Base-by-base conservation (phyloP, 2,113 vertebrate genomes). In the Pomatostomus ruficeps region DNA sequence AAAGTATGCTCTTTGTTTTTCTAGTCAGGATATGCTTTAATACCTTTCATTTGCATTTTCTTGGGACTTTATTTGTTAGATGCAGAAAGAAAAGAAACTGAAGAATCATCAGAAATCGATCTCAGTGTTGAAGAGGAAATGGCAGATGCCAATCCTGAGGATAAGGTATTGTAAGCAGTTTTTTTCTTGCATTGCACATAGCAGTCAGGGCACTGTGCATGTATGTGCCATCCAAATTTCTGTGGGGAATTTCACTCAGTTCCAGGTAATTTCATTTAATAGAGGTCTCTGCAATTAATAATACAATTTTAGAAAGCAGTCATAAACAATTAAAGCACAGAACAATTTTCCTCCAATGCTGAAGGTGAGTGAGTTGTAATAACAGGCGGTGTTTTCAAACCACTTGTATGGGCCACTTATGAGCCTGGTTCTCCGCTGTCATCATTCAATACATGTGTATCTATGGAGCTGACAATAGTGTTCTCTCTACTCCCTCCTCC, bases 151-250 rank as follows among this genome's bases (percentile, higher is more conserved):
- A 76, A 13, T 87, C 67, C 90, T 33, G 95, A 96, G 75, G 90
- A 98, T 82, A 97, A 98, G 98, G 98, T 98, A 98, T 58, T 83
- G 85, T 96, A 90, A 96, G 40, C 3, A 11, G 10, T 83, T 81
- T 91, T 78, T 14, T 81, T 90, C 18, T 24, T 82, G 29, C 49
- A n/a, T 62, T 73, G 35, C 31, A 38, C 18, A 6, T n/a, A 52
- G 11, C 28, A 43, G 31, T 70, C 22, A 59, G 38, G 25, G 24
- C 21, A 61, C 21, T 63, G 35, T 40, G 10, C 46, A 25, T 36
- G 12, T 55, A 67, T 33, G 51, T 25, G 31, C 20, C 68, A 23
- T 66, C 31, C 38, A 79, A 10, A 33, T 80, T 88, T 82, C 61
- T 72, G 29, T 21, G 11, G 11, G 15, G 6, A 35, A 24, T 85